phyloP scores from a whole-genome alignment of 2,797 vertebrate species.

The Micromesistius poutassou region DNA sequence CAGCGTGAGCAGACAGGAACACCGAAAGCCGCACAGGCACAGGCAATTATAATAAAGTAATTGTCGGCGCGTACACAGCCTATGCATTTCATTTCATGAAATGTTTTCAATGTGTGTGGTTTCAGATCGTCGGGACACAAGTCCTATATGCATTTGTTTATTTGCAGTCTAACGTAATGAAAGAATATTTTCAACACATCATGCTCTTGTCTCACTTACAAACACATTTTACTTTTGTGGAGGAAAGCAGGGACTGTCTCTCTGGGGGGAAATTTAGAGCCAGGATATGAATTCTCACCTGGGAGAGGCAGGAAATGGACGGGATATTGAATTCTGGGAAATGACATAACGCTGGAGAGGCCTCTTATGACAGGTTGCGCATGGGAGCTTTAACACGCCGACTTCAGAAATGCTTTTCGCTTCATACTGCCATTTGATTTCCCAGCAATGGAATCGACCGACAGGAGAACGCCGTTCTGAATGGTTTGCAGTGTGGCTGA shows the following conservation, averaged over 20 bases:
- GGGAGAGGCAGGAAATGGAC: conserved; percentile 54
- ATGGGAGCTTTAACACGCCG: conserved; percentile 25
- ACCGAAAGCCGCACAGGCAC: neutral
- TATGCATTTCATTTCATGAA: neutral
- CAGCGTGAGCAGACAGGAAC: no score
- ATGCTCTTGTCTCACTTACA: neutral
- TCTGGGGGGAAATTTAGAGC: conserved; percentile 53
- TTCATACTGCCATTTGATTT: conserved; percentile 5
- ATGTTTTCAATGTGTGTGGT: neutral
- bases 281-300: conserved; percentile 57
- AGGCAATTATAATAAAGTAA: neutral
- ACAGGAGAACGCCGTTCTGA: neutral
- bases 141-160: neutral
- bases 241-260: conserved; percentile 27
- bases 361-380: conserved; percentile 38
- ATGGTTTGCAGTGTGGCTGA: neutral
- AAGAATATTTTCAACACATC: neutral
- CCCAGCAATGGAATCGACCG: conserved; percentile 2
- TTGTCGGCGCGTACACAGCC: neutral
- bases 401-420: neutral
- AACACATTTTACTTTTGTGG: neutral
- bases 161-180: neutral
- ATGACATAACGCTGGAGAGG: conserved; percentile 44
- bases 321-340: conserved; percentile 61
- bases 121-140: neutral